Base-by-base conservation (phyloP, 2,113 vertebrate genomes). In the Equus przewalskii region DNA sequence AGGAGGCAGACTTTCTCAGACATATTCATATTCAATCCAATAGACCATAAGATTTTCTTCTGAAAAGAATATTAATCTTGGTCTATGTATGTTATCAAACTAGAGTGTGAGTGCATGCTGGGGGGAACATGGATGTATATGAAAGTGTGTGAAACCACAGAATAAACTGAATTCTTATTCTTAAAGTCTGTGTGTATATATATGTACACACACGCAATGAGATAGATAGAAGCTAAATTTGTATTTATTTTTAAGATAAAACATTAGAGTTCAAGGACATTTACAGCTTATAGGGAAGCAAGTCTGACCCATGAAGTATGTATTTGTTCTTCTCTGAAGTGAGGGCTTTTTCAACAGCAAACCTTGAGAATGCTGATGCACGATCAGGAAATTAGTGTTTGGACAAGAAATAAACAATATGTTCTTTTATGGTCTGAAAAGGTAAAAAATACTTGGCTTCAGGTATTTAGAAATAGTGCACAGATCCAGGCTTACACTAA, bases 221-320 rank as follows among this genome's bases (percentile, higher is more conserved):
- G 65, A 24, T 54, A 72, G 65, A 24, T 54, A 58, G 7, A 92
- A 60, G 2, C 26, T 64, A 90, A 36, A 24, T 33, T 91, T 90
- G 28, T 76, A 51, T 54, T 94, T 96, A 91, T 88, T 94, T 94
- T 81, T 82, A 58, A 86, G 14, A 12, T 82, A 54, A 82, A 76
- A 28, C 5, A 46, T 81, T 88, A 41, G 54, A 80, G 3, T 95
- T 93, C 60, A 91, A 92, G 65, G 65, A 44, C 16, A 56, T 84
- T 60, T 91, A 51, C 33, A 87, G 10, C 15, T 75, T 54, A 78
- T 15, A 49, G 49, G 36, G 26, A 44, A 79, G 4, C 30, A 91
- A 72, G 18, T 36, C 7, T 70, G 33, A 54, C 13, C 4, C 28
- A 58, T 30, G 33, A 73, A 78, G 13, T 51, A 18, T 81, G 51